Evolutionary conservation across 2,888 invertebrate species (phyloP).

Genomic region (Aphidius colemani): DNA sequence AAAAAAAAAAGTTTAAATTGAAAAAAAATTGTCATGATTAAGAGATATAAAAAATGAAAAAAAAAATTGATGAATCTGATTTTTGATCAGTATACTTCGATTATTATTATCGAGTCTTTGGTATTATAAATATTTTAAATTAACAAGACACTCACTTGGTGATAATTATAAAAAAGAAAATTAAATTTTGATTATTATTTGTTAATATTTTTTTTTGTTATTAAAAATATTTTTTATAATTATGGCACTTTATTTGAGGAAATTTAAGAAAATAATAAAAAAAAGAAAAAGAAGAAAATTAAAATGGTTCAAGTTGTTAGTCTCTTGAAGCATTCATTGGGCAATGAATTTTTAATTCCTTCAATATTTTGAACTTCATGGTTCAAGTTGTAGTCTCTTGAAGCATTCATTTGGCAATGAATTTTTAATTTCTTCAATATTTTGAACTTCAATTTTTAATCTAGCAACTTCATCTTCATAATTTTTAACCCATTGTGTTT

Average conservation of each 20-base stretch:
- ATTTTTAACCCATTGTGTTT: constrained; percentile 74
- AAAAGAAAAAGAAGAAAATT: constrained; percentile 23
- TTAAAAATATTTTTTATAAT: too few species aligned
- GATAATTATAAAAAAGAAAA: not conserved
- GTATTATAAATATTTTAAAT: too few species aligned
- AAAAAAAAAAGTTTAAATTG: too few species aligned
- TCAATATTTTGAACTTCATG: constrained; percentile 85
- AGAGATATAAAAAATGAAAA: too few species aligned
- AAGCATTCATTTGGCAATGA: constrained; percentile 82
- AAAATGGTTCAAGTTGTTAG: constrained; percentile 63
- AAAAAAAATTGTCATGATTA: too few species aligned
- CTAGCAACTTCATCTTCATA: constrained; percentile 77
- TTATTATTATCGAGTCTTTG: too few species aligned
- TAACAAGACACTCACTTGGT: not conserved
- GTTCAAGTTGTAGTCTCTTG: constrained; percentile 78
- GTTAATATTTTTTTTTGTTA: not conserved
- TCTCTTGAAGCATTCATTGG: constrained; percentile 79
- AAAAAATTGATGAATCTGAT: too few species aligned
- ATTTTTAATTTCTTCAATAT: constrained; percentile 79
- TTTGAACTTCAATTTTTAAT: constrained; percentile 77
- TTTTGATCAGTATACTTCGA: too few species aligned
- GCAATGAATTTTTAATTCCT: constrained; percentile 79
- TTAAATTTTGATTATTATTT: not conserved
- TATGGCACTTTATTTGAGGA: too few species aligned
- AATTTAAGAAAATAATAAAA: constrained; percentile 3